Percentiles rank a stretch among this genome's conserved stretches.
These are phyloP conservation scores for Colinus virginianus DNA, from an alignment of 2,113 vertebrate genomes.

Conservation along the genomic window DNA sequence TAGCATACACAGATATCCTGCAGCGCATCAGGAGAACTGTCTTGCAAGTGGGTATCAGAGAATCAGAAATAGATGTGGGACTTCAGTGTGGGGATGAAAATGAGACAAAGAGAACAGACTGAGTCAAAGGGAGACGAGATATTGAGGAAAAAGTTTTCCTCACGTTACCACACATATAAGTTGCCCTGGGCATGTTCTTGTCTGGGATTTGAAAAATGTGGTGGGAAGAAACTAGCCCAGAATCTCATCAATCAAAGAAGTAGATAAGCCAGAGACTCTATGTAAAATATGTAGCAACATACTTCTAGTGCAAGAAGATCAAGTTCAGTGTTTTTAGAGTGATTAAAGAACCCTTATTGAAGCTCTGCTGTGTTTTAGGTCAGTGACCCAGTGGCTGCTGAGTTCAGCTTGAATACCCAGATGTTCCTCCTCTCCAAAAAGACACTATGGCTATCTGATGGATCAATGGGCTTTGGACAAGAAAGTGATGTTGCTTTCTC, in stretches of 20 bases:
- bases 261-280: neutral
- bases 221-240: neutral
- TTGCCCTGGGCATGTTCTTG: neutral
- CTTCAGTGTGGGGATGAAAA: neutral
- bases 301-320: neutral
- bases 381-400: conserved; percentile 93
- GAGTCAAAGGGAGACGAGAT: neutral
- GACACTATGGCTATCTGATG: conserved; percentile 92
- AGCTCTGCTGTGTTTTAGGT: conserved; percentile 80
- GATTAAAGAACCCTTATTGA: neutral
- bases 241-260: neutral
- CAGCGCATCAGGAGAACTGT: neutral
- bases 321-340: neutral
- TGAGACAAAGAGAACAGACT: neutral
- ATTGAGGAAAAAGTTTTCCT: neutral
- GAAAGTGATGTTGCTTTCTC: conserved; percentile 90
- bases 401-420: conserved; percentile 95
- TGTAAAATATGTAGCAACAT: neutral
- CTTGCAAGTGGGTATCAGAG: neutral
- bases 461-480: conserved; percentile 92
- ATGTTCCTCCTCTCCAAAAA: conserved; percentile 93
- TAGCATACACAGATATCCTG: neutral
- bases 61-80: neutral
- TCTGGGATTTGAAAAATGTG: neutral
- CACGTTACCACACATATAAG: neutral